Conservation (phyloP, 1,140 invertebrate species). For the Euschistus heros region DNA sequence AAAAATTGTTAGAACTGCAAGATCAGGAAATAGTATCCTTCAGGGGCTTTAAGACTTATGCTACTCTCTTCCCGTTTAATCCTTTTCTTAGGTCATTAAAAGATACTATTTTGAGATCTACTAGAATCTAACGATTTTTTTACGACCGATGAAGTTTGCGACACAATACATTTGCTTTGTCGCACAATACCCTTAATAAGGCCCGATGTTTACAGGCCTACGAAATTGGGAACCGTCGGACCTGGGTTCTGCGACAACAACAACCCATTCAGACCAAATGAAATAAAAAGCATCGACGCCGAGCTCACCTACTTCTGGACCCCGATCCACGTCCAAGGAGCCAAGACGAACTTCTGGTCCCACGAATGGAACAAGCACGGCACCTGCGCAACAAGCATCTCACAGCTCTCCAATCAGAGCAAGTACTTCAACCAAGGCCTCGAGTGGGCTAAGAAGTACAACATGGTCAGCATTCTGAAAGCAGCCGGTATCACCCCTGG, state of each 20-base stretch:
- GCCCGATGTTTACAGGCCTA: conserved; percentile 50
- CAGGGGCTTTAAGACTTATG: too few species aligned
- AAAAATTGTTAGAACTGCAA: too few species aligned
- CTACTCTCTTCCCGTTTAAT: too few species aligned
- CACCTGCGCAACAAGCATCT: conserved; percentile 55
- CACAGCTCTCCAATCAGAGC: conserved; percentile 46
- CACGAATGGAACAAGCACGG: conserved; percentile 80
- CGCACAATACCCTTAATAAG: too few species aligned
- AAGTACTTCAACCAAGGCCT: conserved; percentile 65
- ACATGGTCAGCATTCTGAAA: conserved; percentile 38
- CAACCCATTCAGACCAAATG: conserved; percentile 47
- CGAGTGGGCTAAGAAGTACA: conserved; percentile 47
- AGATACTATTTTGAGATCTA: too few species aligned
- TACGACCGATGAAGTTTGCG: too few species aligned
- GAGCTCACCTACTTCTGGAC: conserved; percentile 57
- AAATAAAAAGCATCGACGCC: conserved; percentile 45
- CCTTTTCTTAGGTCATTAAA: too few species aligned
- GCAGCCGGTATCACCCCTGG: not conserved
- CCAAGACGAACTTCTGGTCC: conserved; percentile 49
- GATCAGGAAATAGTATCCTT: too few species aligned
- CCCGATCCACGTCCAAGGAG: conserved; percentile 47
- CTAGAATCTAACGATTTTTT: too few species aligned
- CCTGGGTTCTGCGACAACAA: conserved; percentile 57
- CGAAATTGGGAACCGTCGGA: conserved; percentile 47
- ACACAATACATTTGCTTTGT: too few species aligned